Evolutionary conservation across 2,797 vertebrate species (phyloP).

Genomic region (Ciconia nigra): DNA sequence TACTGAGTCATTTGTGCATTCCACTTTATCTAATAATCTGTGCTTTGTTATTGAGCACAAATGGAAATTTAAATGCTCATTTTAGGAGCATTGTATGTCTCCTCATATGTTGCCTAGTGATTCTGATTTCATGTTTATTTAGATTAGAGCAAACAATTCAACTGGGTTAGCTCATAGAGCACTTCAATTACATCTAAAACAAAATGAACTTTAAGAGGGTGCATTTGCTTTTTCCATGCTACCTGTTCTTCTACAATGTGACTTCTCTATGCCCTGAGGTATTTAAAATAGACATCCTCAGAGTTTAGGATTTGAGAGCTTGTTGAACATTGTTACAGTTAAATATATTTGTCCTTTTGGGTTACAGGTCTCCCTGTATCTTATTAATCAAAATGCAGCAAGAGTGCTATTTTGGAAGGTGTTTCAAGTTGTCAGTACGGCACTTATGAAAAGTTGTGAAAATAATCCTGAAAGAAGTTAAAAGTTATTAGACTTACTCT

Average conservation of each 20-base stretch:
- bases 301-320: conserved; percentile 21
- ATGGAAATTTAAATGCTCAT: neutral
- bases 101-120: neutral
- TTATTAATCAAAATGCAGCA: neutral
- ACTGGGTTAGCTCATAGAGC: neutral
- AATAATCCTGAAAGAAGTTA: neutral
- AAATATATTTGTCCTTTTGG: neutral
- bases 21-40: neutral
- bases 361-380: neutral
- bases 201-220: neutral
- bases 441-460: neutral
- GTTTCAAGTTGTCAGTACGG: neutral
- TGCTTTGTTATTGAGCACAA: neutral
- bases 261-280: neutral
- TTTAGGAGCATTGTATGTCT: neutral
- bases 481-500: neutral
- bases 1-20: neutral
- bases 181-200: neutral
- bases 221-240: neutral
- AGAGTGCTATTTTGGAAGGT: neutral
- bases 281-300: neutral
- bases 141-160: neutral
- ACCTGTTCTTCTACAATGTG: neutral
- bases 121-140: neutral
- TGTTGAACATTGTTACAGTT: conserved; percentile 1